Base-by-base conservation (phyloP, 2,888 invertebrate species). In the Cerastis rubricosa region DNA sequence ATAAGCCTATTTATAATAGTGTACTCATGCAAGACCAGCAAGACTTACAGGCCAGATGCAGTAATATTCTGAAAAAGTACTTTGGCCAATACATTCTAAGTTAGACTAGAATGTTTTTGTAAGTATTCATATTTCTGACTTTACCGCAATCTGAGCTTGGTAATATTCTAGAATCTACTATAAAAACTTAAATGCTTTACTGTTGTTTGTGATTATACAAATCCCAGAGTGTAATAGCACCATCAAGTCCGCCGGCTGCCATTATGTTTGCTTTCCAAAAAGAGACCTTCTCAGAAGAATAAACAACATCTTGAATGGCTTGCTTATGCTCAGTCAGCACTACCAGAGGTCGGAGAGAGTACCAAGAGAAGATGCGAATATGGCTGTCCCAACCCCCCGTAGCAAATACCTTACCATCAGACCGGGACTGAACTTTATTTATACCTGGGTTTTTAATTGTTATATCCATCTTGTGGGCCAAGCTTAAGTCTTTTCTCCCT, bases 351-450 rank as follows among this genome's bases (percentile, higher is more conserved):
- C 98, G 96, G 59, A 98, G 94, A 73, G 98, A 98, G 92, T 97
- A 98, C 98, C 98, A 98, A 2, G 98, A 98, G 92, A 98, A 98
- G 83, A 98, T 97, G 83, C 98, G 97, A 80, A 98, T 95, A 81
- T 97, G 97, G 2, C 98, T 98, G 90, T 98, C 98, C 98, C 98
- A 98, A 51, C 98, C 98, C 19, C 98, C 98, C 0, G 97, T 97
- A 35, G 97, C 97, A 88, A 98, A 98, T 12, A 98, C 97, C 92
- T 98, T 98, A 7, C 97, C 97, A 92, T 98, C 98, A 0, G 96
- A 94, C 45, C 98, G 97, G 83, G 98, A 96, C 87, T 97, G 97
- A 12, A 98, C 97, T 86, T 97, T 97, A 88, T 98, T 98, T 63
- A 98, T 97, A 12, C 98, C 98, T 2, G 98, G 97, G 93, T 98